Base-by-base conservation (phyloP, 2,797 vertebrate genomes). In the Enteromius anoplus region DNA sequence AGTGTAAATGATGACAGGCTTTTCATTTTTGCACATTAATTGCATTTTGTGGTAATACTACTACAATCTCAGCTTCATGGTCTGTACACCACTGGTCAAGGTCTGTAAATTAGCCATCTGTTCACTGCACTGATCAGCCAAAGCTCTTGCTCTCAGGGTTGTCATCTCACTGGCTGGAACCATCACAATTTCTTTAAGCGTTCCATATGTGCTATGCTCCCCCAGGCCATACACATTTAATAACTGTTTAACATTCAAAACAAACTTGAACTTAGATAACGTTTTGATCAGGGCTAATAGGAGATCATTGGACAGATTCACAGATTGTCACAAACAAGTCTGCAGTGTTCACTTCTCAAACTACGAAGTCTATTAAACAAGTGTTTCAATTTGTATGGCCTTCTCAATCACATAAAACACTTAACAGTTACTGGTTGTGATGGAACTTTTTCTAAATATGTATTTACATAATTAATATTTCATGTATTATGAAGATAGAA, bases 131-230 rank as follows among this genome's bases (percentile, higher is more conserved):
- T 55, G 55, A 82, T 64, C 23, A 76, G 82, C 71, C 80, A 80
- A 82, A 83, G 73, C 47, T 69, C 71, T 42, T 80, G 65, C 78
- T 88, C 85, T 88, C 87, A 88, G 85, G 87, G 77, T 80, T 82
- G 58, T 29, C 32, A 40, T 64, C 26, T 73, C 34, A 29, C 6
- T 73, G 66, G 69, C 69, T 34, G 75, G 26, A 71, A 68, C 81
- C 72, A 75, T 82, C 29, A 11, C 51, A 45, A 78, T 83, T 49
- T 85, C 72, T 81, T 34, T 53, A 29, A 51, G 77, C 75, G 84
- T 79, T 85, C 73, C 75, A 78, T 65, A 23, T 72, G 15, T 78
- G 73, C 65, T 65, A 23, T 34, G 60, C 42, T 49, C 21, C 12
- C 26, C 55, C 17, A 49, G 69, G 37, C 69, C 58, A 65, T 73